phyloP scores from a whole-genome alignment of 2,113 vertebrate genomes.

The Semnornis frantzii region DNA sequence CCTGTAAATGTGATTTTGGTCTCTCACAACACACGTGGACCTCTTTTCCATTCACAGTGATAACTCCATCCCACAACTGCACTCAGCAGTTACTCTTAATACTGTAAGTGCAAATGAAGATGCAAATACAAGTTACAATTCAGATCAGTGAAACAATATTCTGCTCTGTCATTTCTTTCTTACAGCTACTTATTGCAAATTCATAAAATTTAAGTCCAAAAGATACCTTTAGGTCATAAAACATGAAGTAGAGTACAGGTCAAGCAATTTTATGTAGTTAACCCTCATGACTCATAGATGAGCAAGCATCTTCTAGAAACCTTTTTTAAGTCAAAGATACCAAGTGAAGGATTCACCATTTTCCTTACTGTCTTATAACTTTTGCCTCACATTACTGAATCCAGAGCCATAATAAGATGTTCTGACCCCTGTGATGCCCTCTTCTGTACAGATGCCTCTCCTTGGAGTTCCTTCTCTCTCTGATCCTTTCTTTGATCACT shows the following conservation, averaged over 20 bases:
- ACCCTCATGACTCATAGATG: constrained; percentile 26
- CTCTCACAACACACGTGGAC: not conserved
- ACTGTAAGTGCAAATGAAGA: constrained; percentile 51
- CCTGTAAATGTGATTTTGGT: not conserved
- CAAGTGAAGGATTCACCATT: not conserved
- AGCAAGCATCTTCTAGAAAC: constrained; percentile 29
- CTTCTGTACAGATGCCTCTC: not conserved
- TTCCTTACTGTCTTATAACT: not conserved
- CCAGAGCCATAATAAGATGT: not conserved
- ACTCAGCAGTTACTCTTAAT: constrained; percentile 33
- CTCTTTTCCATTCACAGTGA: not conserved
- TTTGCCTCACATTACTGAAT: not conserved
- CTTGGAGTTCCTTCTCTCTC: not conserved
- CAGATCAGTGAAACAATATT: constrained; percentile 45
- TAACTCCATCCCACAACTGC: constrained; percentile 15
- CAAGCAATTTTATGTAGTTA: constrained; percentile 51
- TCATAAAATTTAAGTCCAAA: constrained; percentile 45
- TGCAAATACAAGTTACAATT: constrained; percentile 52
- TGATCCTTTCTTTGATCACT: not conserved
- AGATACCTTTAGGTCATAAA: constrained; percentile 55
- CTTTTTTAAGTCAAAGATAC: constrained; percentile 10
- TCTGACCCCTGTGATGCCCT: not conserved
- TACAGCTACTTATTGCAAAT: constrained; percentile 37
- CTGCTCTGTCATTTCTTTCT: not conserved
- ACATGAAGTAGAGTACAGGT: constrained; percentile 15